These are phyloP conservation scores for Eumerus sabulonum DNA, from an alignment of 2,888 invertebrate genomes.

Conservation along the genomic window DNA sequence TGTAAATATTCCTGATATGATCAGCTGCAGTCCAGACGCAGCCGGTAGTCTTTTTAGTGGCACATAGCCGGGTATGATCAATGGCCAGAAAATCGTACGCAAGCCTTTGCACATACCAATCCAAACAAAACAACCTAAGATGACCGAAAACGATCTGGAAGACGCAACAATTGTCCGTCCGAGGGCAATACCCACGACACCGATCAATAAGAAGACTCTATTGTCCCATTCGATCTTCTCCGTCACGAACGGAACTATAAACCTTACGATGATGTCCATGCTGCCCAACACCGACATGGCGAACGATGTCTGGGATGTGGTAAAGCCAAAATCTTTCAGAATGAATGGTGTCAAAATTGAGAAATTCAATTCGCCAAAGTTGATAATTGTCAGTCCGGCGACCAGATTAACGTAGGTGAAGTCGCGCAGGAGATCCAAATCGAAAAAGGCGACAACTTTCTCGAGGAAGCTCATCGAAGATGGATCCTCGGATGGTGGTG, in stretches of 20 bases:
- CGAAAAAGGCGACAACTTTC: conserved; percentile 84
- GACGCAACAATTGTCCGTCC: conserved; percentile 83
- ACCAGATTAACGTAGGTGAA: conserved; percentile 85
- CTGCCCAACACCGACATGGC: conserved; percentile 86
- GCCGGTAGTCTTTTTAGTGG: conserved; percentile 85
- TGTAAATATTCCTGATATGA: conserved; percentile 84
- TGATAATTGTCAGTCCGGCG: conserved; percentile 85
- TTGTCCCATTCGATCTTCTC: conserved; percentile 86
- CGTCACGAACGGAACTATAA: conserved; percentile 85
- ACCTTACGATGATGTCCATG: conserved; percentile 83
- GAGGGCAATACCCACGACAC: conserved; percentile 83
- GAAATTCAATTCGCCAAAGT: conserved; percentile 86
- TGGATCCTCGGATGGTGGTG: conserved; percentile 61
- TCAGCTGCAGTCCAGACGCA: conserved; percentile 85
- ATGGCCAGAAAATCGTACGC: conserved; percentile 86
- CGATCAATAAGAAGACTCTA: conserved; percentile 85
- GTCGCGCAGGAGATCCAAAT: conserved; percentile 85
- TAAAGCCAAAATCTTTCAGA: conserved; percentile 84
- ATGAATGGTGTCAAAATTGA: conserved; percentile 87
- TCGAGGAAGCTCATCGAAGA: conserved; percentile 76
- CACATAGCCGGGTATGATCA: conserved; percentile 86
- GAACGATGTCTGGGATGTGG: conserved; percentile 81
- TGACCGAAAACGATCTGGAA: conserved; percentile 81
- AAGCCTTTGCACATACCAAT: conserved; percentile 87
- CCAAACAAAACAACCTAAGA: conserved; percentile 82